Base-by-base conservation (phyloP, 2,888 invertebrate genomes). In the Polia nebulosa region DNA sequence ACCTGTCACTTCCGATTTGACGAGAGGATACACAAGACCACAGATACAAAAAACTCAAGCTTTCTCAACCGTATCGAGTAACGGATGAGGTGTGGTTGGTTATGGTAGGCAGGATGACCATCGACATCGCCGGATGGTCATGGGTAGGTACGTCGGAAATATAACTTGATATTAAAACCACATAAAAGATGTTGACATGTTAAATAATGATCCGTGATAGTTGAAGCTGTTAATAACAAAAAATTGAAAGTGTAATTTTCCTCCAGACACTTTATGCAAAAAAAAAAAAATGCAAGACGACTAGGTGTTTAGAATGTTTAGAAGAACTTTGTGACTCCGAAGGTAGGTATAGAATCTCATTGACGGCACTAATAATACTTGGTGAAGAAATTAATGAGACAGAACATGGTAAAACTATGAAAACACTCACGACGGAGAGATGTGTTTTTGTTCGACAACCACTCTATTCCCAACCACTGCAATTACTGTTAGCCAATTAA, bases 81-180 rank as follows among this genome's bases (percentile, higher is more conserved):
- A 57, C 81, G 80, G 80, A 81, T 72, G 67, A 60, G 71, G 80
- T 79, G 81, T 45, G 81, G 81, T 72, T 62, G 82, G 68, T 58
- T 63, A 66, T 58, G 65, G 66, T 41, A 22, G 20, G 9, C 80
- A 77, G 80, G 81, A 81, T 79, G 81, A 58, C 72, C 76, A 60
- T 67, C 45, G n/a, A 29, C 47, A 41, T 7, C 76, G 60, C 80
- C 81, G 81, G 80, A 80, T 75, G 78, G 25, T n/a, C 58, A 72
- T 25, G 36, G 29, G 4, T 41, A n/a, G 29, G 4, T 41, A n/a
- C 20, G 13, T 56, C 72, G 78, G 81, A 80, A 72, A 72, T 72
- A 65, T 60, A 79, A 80, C 81, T 47, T 39, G 81, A 70, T 77
- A 69, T 27, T 51, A 57, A 36, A 63, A 52, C 49, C 47, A 22